These are phyloP conservation scores for Saturnia pavonia DNA, from an alignment of 2,888 invertebrate genomes.

Conservation along the genomic window DNA sequence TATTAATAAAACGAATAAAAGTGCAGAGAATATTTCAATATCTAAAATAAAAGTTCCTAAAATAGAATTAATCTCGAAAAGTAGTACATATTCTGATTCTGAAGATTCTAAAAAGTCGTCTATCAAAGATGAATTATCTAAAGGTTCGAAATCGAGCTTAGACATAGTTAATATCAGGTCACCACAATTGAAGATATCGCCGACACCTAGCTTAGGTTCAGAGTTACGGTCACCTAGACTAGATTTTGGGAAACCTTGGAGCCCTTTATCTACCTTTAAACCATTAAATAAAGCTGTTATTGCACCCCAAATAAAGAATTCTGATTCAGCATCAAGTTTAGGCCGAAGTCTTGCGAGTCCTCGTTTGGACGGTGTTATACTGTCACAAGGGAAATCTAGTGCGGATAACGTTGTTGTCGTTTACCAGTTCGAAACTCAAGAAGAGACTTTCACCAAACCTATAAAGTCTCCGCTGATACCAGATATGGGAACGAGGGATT, in stretches of 20 bases:
- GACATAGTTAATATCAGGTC: conserved; percentile 49
- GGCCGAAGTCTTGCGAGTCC: conserved; percentile 64
- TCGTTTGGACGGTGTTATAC: conserved; percentile 68
- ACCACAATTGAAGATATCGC: conserved; percentile 60
- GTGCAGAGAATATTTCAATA: conserved; percentile 48
- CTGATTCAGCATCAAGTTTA: conserved; percentile 62
- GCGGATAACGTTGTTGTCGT: conserved; percentile 74
- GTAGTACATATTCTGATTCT: conserved; percentile 53
- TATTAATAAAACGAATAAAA: conserved; percentile 50
- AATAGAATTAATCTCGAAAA: conserved; percentile 57
- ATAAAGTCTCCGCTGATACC: conserved; percentile 66
- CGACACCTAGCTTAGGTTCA: conserved; percentile 56
- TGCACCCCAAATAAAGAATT: conserved; percentile 54
- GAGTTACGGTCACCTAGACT: conserved; percentile 60
- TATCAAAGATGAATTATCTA: conserved; percentile 45
- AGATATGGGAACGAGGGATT: conserved; percentile 66
- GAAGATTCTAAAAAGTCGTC: conserved; percentile 60
- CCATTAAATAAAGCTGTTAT: conserved; percentile 54
- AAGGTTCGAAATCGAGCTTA: conserved; percentile 46
- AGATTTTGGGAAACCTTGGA: conserved; percentile 66
- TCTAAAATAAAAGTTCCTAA: conserved; percentile 72
- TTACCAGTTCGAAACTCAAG: conserved; percentile 72
- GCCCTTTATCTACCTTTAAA: conserved; percentile 65
- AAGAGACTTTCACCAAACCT: conserved; percentile 53
- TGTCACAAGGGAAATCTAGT: conserved; percentile 73